These are phyloP conservation scores for Azemiops feae DNA, from an alignment of 2,113 vertebrate genomes.

Conservation along the genomic window DNA sequence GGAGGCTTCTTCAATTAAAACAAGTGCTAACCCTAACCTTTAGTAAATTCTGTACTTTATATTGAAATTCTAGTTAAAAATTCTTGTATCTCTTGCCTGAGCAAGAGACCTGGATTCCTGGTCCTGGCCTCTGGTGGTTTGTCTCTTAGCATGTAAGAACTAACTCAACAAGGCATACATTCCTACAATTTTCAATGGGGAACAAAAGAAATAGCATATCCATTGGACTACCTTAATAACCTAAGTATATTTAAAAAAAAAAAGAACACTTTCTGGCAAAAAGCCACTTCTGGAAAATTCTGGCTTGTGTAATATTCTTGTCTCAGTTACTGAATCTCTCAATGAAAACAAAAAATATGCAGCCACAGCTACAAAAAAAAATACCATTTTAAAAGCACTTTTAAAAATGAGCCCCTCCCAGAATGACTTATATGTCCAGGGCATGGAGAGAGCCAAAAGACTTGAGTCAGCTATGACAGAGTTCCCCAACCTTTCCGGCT, in stretches of 20 bases:
- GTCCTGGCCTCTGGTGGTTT: not conserved
- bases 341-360: not conserved
- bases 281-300: not conserved
- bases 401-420: not conserved
- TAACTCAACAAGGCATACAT: not conserved
- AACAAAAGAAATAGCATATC: not conserved
- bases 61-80: not conserved
- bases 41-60: not conserved
- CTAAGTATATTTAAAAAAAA: not conserved
- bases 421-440: not conserved
- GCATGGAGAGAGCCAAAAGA: not conserved
- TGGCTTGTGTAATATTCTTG: not conserved
- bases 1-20: not conserved
- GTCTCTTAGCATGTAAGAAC: not conserved
- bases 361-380: not conserved
- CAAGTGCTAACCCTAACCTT: not conserved
- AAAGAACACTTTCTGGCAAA: not conserved
- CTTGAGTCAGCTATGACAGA: not conserved
- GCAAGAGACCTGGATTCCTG: not conserved
- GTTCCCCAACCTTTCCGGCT: no score
- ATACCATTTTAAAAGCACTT: not conserved
- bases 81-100: not conserved
- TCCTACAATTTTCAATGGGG: not conserved
- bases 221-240: not conserved
- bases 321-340: not conserved